These are phyloP conservation scores for Oreortyx pictus DNA, from an alignment of 2,797 vertebrate genomes.

Conservation along the genomic window DNA sequence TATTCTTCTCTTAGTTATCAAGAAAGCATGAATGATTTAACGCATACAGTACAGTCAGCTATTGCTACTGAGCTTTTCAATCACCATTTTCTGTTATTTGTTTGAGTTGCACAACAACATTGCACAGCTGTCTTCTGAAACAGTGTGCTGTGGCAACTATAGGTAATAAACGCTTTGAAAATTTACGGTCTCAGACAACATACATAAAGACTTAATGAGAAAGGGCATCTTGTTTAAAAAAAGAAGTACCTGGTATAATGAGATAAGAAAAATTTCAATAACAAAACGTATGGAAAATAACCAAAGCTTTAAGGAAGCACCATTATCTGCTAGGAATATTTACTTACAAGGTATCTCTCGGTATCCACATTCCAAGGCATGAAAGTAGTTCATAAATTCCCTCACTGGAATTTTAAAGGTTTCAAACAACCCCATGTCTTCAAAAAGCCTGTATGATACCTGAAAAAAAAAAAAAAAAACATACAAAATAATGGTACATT, in stretches of 20 bases:
- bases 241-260: background rate
- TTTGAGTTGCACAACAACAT: background rate
- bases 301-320: background rate
- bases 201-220: background rate
- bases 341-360: constrained; percentile 98
- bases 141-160: too few relatives aligned
- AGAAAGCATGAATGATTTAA: background rate
- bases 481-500: background rate
- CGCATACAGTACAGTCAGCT: background rate
- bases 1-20: background rate
- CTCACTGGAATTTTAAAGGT: constrained; percentile 96
- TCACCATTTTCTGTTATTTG: background rate
- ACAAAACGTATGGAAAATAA: background rate
- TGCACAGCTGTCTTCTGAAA: background rate
- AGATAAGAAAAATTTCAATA: background rate
- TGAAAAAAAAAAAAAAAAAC: constrained; percentile 65
- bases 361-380: constrained; percentile 97
- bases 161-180: background rate
- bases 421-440: constrained; percentile 95
- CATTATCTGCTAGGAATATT: background rate
- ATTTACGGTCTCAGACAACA: too few relatives aligned
- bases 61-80: background rate
- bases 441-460: constrained; percentile 97
- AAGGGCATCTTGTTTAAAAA: background rate
- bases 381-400: constrained; percentile 99